phyloP scores from a whole-genome alignment of 2,888 invertebrate species.

The Phrixothrix hirtus region DNA sequence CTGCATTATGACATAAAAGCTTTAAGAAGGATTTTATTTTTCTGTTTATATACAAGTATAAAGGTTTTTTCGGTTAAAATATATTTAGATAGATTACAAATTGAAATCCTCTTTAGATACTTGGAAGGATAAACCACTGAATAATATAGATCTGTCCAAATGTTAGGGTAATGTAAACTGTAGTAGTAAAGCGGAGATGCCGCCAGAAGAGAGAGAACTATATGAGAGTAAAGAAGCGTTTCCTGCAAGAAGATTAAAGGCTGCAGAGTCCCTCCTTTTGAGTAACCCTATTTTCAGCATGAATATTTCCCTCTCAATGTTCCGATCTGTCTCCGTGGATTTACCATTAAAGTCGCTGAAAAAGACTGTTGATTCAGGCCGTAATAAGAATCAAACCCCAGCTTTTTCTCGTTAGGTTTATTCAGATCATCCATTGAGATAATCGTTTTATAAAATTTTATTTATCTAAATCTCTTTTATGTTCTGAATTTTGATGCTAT shows the following conservation, averaged over 20 bases:
- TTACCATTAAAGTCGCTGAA: constrained; percentile 32
- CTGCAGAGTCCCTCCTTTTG: constrained; percentile 38
- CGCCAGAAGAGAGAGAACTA: constrained; percentile 18
- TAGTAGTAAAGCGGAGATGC: constrained; percentile 25
- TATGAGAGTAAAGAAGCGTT: constrained; percentile 27
- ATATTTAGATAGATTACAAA: constrained; percentile 19
- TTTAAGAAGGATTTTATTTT: neutral
- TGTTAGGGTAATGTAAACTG: constrained; percentile 19
- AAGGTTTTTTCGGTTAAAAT: constrained; percentile 3
- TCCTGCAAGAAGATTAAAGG: constrained; percentile 46
- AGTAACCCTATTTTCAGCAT: constrained; percentile 48
- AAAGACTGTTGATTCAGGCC: constrained; percentile 37
- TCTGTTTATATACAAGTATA: constrained; percentile 4
- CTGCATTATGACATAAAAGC: too few species aligned
- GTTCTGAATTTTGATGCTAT: too few species aligned
- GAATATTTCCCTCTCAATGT: constrained; percentile 46
- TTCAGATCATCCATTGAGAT: constrained; percentile 21
- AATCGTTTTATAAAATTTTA: constrained; percentile 22
- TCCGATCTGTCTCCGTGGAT: constrained; percentile 42
- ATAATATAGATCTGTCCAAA: constrained; percentile 25
- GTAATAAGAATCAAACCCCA: constrained; percentile 32
- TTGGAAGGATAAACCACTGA: constrained; percentile 21
- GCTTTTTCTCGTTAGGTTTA: constrained; percentile 29
- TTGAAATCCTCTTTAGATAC: constrained; percentile 20
- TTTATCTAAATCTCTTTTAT: too few species aligned